Evolutionary conservation across 2,113 vertebrate species (phyloP), one percentile per base, ranked within the genome.

Genomic region (Gadus chalcogrammus): DNA sequence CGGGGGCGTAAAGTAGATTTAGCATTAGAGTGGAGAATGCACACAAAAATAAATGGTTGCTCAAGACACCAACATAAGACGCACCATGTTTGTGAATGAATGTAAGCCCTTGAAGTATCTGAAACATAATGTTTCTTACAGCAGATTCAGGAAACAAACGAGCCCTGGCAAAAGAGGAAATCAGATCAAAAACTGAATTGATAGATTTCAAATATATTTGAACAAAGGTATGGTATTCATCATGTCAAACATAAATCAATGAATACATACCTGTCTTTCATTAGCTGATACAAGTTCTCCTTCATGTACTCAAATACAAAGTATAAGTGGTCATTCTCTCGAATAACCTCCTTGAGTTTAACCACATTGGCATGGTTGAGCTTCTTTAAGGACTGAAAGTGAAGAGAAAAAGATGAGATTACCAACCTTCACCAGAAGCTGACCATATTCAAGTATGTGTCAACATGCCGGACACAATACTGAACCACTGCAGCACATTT

Each of bases 241-340:
- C 0, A 70, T 63, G 65, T 31, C 4, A 18, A 0, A 5, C 31
- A 20, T n/a, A 24, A 62, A 38, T 71, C 42, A 9, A 1, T 28
- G 31, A 24, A 8, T 55, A 84, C 69, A 9, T 92, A 99, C 97
- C 97, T 95, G 86, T 98, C 95, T 90, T 97, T 99, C 97, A 99
- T 99, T 42, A 99, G 90, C 73, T 99, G 97, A 87, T 99, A 99
- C 52, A 99, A 91, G 78, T 99, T 99, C 85, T 99, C 96, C 85
- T 99, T 99, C 97, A 99, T 99, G 85, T 99, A 99, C 84, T 99
- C 97, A 92, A 99, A 99, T 64, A 99, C 90, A 81, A 99, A 99
- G 90, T 98, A 99, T 85, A 99, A 93, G 74, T 98, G 95, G 85
- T 99, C 95, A 80, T 98, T 98, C 92, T 99, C 97, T 87, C 97